These are phyloP conservation scores for Macrophya annulata DNA, from an alignment of 2,888 invertebrate species.

Conservation along the genomic window DNA sequence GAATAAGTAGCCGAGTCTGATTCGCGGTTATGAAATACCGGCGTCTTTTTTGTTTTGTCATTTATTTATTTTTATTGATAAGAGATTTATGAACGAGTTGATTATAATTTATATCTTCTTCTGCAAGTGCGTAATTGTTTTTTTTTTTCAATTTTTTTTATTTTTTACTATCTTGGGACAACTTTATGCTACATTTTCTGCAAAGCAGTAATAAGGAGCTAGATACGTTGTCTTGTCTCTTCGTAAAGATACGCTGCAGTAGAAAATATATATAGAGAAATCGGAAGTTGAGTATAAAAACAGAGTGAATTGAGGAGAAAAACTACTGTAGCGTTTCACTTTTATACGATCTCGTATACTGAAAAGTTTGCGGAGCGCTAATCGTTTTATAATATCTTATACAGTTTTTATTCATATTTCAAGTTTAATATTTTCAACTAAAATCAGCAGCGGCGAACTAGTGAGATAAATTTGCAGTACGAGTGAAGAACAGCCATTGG, in stretches of 20 bases:
- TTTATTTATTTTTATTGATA: background rate
- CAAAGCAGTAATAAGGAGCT: background rate
- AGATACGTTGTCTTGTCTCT: background rate
- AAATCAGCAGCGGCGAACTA: constrained; percentile 3
- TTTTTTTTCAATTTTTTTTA: background rate
- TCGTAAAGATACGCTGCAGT: constrained; percentile 21
- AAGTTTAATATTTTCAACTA: constrained; percentile 5
- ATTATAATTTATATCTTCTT: constrained; percentile 5
- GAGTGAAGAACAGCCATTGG: background rate
- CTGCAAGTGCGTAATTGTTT: background rate
- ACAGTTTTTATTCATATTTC: constrained; percentile 25
- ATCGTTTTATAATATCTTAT: constrained; percentile 45
- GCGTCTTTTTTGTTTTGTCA: background rate
- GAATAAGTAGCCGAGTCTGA: background rate
- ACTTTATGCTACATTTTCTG: constrained; percentile 27
- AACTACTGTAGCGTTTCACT: constrained; percentile 10
- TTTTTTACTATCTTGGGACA: background rate
- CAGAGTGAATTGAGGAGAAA: constrained; percentile 7
- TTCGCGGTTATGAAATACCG: constrained; percentile 1
- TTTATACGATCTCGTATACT: constrained; percentile 37
- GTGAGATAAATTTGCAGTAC: background rate
- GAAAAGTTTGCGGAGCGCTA: constrained; percentile 18
- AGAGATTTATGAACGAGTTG: constrained; percentile 15
- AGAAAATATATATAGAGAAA: background rate
- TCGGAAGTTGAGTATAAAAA: constrained; percentile 28